Evolutionary conservation across 1,140 invertebrate species (phyloP), one percentile per base, ranked within the genome.

Genomic region (Berghia stephanieae): DNA sequence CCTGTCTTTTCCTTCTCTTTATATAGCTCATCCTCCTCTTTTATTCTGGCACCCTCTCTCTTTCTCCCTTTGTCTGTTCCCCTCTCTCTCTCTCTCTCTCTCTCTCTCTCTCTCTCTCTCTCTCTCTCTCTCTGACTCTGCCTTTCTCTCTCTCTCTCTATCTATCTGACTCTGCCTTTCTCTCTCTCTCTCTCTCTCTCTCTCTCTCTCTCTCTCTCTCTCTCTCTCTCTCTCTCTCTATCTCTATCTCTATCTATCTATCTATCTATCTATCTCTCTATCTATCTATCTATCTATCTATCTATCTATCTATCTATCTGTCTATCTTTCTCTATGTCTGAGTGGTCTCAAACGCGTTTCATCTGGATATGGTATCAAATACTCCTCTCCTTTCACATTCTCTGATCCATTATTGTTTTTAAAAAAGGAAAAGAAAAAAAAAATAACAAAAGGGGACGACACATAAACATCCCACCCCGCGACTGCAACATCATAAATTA

Each of bases 131-230:
- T 73, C 36, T 73, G 44, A 52, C 36, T 73, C 71, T 73, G 43
- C 55, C 71, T 73, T 27, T 73, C 71, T 73, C 44, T 73, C 71
- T 73, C 44, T 73, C 71, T 73, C 44, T 73, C 71, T 73, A 31
- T 73, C 71, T 73, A n/a, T 73, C 71, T 73, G 27, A 52, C 44
- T 71, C 24, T 71, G 40, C 49, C 24, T 71, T 43, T 46, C 43
- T 44, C 69, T 71, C 43, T 71, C 69, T 71, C 43, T 71, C 40
- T 71, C 69, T 71, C 69, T 71, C 69, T 71, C 69, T 71, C 40
- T 71, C 69, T 71, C 40, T 71, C 69, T 71, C 69, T 71, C 69
- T 73, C 71, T 73, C 71, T 73, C 71, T 73, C 71, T 73, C 71
- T 73, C 71, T 73, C 71, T 73, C 71, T 73, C 71, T 73, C 71